phyloP scores from a whole-genome alignment of 2,888 invertebrate genomes.

The Drosophila suboccidentalis region DNA sequence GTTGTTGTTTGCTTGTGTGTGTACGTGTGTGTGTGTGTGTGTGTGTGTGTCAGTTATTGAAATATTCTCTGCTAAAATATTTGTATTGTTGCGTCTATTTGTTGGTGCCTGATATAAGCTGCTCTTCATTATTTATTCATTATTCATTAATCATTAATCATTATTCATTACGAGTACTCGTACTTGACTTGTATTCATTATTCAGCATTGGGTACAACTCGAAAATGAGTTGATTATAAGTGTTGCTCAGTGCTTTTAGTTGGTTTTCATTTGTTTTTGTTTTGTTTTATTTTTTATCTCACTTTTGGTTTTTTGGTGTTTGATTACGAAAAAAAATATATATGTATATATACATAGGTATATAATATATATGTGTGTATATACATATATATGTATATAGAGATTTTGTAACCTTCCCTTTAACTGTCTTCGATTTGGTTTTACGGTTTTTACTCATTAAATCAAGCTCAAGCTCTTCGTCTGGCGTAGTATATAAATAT shows the following conservation, averaged over 20 bases:
- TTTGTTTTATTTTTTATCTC: not conserved
- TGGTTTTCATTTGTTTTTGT: constrained; percentile 25
- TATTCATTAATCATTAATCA: constrained; percentile 41
- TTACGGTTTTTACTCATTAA: constrained; percentile 14
- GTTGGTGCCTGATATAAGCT: constrained; percentile 73
- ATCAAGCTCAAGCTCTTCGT: constrained; percentile 58
- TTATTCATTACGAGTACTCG: constrained; percentile 47
- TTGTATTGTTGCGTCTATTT: constrained; percentile 52
- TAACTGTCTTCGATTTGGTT: constrained; percentile 14
- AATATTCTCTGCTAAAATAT: constrained; percentile 61
- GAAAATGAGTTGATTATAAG: constrained; percentile 70
- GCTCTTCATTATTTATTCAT: constrained; percentile 42
- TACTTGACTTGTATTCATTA: constrained; percentile 50
- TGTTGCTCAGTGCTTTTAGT: constrained; percentile 66
- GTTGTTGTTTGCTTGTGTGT: not conserved
- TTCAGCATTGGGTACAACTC: constrained; percentile 72
- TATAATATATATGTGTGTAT: constrained; percentile 13
- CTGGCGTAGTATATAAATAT: constrained; percentile 23
- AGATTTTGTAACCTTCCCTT: constrained; percentile 60
- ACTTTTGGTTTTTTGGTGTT: not conserved
- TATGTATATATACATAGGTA: constrained; percentile 25
- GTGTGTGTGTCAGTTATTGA: constrained; percentile 41
- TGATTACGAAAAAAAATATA: constrained; percentile 51
- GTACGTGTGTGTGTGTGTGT: constrained; percentile 24
- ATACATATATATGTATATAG: constrained; percentile 28